Evolutionary conservation across 1,140 invertebrate species (phyloP), one percentile per base, ranked within the genome.

Genomic region (Drosophila subpulchrella): DNA sequence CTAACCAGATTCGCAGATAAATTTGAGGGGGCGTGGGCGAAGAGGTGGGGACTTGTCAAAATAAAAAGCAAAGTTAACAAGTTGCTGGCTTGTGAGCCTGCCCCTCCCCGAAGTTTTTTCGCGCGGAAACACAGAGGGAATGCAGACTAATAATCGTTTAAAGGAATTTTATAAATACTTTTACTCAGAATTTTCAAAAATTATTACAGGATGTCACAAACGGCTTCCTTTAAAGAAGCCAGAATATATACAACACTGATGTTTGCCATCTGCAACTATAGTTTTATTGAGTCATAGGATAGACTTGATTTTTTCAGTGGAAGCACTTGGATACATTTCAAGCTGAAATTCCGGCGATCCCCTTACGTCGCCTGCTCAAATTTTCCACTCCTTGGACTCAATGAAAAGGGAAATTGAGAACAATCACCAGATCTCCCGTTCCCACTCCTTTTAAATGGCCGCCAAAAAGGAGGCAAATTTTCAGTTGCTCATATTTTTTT

Each of bases 11-110:
- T 44, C 51, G 54, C 42, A 58, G 48, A 51, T 51, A 51, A 32
- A 51, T 51, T 66, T 30, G 24, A 13, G 54, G 36, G 38, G 67
- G 47, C 41, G 30, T 39, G 15, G 32, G 63, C 34, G 53, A 20
- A 50, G 47, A 20, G 36, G 46, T 10, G 15, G 34, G n/a, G 36
- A 34, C 54, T 75, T 75, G 44, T 65, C 63, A 65, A 86, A 85
- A 86, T 88, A 86, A 86, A 85, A 86, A 86, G 79, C 78, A 73
- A 88, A 86, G 82, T 86, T 82, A 86, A 88, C 83, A 86, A 86
- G 83, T 86, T 73, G 79, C 78, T 76, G 75, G 51, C 62, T 79
- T 68, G 72, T 67, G 48, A 75, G 60, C 65, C 65, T 41, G 27
- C 44, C 47, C 44, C 32, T 36, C 8, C 53, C 32, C 24, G 41